Evolutionary conservation across 2,888 invertebrate species (phyloP), one percentile per base, ranked within the genome.

Genomic region (Drosophila sordidapex): DNA sequence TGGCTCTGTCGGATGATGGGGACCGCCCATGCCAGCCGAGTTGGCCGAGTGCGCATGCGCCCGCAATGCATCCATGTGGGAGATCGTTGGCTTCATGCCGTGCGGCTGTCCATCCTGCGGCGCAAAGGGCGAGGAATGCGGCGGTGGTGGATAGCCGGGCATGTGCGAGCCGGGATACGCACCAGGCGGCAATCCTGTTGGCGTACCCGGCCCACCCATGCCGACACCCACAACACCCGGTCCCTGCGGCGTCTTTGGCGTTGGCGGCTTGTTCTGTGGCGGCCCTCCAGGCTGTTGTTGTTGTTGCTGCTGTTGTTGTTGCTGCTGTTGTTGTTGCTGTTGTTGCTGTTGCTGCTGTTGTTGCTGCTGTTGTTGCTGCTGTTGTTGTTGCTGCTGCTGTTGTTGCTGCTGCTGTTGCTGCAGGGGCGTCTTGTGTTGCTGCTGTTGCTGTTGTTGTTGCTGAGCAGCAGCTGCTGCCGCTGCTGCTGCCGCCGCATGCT

Each of bases 31-130:
- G 57, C 92, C 89, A 15, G 89, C 77, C 63, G 86, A 91, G 66
- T 90, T 93, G 40, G 94, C 95, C 69, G 96, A 96, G 85, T 96
- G 96, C 13, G 96, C 96, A 91, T 96, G 96, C 52, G 96, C 95
- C 77, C 96, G 93, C 70, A 97, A 92, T 58, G 96, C 96, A 86
- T 97, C 96, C 88, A 97, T 97, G 95, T 61, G 96, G 94, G 94
- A 96, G 51, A 57, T 57, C 57, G 93, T 93, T 53, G 93, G 93
- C 74, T 93, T 93, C 7, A 92, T 76, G 18, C 91, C 96, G 62
- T 96, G 95, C 92, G 95, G 95, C 49, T 95, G 95, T 89, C 96
- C 96, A 46, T 95, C 95, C 67, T 95, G 95, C 15, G 87, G 87
- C n/a, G 87, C 87, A 91, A 96, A 96, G 15, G 92, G 91, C 15